Evolutionary conservation across 2,888 invertebrate genomes (phyloP).

Genomic region (Platycheirus albimanus): DNA sequence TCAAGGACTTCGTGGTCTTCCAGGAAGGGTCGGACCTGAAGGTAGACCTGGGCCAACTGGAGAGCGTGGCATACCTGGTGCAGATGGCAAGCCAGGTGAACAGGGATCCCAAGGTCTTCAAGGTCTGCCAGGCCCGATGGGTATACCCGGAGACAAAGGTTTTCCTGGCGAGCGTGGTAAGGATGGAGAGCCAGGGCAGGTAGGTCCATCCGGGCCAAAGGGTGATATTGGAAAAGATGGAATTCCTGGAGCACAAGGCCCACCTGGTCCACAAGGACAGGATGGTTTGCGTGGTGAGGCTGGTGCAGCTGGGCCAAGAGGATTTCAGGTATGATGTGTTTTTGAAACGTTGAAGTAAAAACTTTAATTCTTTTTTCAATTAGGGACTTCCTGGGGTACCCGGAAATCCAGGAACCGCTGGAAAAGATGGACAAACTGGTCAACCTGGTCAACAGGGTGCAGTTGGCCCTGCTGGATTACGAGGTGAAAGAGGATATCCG

Average conservation of each 20-base stretch:
- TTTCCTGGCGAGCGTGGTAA: conserved; percentile 91
- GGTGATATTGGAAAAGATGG: conserved; percentile 92
- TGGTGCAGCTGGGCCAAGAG: conserved; percentile 90
- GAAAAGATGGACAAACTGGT: conserved; percentile 92
- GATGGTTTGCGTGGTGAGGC: conserved; percentile 90
- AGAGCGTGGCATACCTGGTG: conserved; percentile 90
- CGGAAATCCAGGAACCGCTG: conserved; percentile 88
- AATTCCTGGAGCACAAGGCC: conserved; percentile 88
- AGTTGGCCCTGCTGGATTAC: conserved; percentile 85
- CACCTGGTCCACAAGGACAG: conserved; percentile 88
- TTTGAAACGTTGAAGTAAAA: background rate
- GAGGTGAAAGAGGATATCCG: conserved; percentile 88
- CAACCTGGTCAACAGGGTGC: conserved; percentile 87
- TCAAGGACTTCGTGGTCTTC: conserved; percentile 85
- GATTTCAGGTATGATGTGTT: conserved; percentile 86
- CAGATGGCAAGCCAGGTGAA: conserved; percentile 93
- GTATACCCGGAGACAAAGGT: conserved; percentile 86
- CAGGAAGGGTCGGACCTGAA: conserved; percentile 88
- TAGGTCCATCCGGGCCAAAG: conserved; percentile 90
- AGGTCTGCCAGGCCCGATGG: conserved; percentile 90
- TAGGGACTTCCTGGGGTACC: conserved; percentile 89
- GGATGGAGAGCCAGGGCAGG: conserved; percentile 88
- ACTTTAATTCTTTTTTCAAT: background rate
- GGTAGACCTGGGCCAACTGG: conserved; percentile 89
- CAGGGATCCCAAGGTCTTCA: conserved; percentile 91